A percentile compares a stretch with the other conserved stretches of the same genome.
These are phyloP conservation scores for Noturus placidus DNA, from an alignment of 2,113 vertebrate genomes.

Conservation along the genomic window DNA sequence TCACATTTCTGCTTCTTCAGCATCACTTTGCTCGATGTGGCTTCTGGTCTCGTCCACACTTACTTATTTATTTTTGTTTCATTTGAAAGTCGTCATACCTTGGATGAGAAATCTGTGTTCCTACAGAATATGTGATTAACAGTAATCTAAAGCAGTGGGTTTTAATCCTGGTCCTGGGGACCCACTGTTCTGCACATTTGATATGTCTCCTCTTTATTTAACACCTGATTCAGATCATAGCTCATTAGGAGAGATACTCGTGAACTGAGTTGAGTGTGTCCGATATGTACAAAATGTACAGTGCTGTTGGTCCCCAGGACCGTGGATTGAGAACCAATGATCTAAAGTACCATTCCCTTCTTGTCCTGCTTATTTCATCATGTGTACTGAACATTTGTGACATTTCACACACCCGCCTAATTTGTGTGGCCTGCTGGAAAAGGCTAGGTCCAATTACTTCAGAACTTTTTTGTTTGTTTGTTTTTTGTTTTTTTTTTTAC, in stretches of 20 bases:
- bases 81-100: background rate
- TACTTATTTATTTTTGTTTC: background rate
- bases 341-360: background rate
- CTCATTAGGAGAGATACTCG: no score
- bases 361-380: background rate
- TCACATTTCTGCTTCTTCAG: constrained; percentile 45
- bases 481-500: background rate
- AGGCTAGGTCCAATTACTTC: background rate
- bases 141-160: no score
- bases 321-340: no score
- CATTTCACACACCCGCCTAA: background rate
- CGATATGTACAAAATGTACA: no score
- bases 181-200: no score
- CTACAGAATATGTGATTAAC: background rate
- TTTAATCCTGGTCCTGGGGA: no score
- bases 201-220: no score
- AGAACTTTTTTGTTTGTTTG: background rate
- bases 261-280: no score
- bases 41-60: background rate
- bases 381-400: no score
- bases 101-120: background rate
- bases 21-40: background rate
- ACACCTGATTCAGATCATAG: no score
- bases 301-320: no score
- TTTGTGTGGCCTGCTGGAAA: background rate